These are phyloP conservation scores for Nasua narica DNA, from an alignment of 2,797 vertebrate genomes.

Conservation along the genomic window DNA sequence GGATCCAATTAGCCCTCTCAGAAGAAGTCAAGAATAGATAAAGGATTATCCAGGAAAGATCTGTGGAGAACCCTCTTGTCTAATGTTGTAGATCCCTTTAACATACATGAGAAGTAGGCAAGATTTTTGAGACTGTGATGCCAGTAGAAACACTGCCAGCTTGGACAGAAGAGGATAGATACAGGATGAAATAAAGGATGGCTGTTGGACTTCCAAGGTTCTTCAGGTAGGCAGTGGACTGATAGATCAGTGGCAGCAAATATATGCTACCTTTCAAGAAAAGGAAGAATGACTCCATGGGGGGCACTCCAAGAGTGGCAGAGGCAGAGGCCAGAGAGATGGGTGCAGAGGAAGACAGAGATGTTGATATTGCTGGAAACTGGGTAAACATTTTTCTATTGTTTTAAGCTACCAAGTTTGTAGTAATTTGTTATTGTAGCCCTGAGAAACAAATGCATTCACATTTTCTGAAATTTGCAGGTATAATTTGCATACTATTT, in stretches of 20 bases:
- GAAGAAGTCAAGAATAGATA: neutral
- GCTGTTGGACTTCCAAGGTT: neutral
- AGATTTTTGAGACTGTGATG: neutral
- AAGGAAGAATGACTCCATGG: neutral
- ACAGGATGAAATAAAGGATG: neutral
- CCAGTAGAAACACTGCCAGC: neutral
- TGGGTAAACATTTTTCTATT: neutral
- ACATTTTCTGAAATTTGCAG: conserved; percentile 5
- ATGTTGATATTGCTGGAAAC: neutral
- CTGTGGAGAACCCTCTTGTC: neutral
- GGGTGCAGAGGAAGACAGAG: neutral
- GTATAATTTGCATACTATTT: conserved; percentile 35
- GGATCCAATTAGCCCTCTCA: neutral
- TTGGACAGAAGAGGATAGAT: neutral
- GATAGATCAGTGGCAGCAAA: neutral
- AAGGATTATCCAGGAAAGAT: neutral
- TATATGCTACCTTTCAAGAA: neutral
- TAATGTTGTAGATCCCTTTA: neutral
- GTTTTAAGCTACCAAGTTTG: neutral
- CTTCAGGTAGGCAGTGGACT: neutral
- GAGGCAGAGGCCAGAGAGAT: neutral
- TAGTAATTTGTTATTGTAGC: neutral
- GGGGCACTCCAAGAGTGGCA: neutral
- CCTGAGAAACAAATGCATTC: neutral
- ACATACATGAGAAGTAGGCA: neutral